Base-by-base conservation (phyloP, 2,888 invertebrate genomes). In the Caenorhabditis becei region DNA sequence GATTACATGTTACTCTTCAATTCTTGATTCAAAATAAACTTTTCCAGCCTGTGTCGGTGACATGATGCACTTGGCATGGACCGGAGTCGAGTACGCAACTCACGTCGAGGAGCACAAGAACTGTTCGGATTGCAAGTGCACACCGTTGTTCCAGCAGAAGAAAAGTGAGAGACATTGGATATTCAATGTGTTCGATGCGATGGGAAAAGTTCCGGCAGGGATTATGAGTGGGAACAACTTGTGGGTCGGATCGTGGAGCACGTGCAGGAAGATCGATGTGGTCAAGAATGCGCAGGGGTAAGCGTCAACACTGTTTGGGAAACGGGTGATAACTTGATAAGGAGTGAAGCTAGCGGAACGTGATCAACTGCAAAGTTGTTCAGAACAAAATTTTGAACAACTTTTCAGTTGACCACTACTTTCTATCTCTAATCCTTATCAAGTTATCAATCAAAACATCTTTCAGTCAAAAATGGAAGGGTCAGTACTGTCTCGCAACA, bases 141-240 rank as follows among this genome's bases (percentile, higher is more conserved):
- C 88, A 1, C 83, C 86, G 8, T 71, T 83, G 8, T 88, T 84
- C 51, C 83, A 87, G 53, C 86, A 84, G 63, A 86, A 89, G 54
- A 88, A 88, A 63, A 85, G 84, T 35, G 85, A 88, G 41, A 67
- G 89, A 44, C 87, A 88, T 53, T 90, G 90, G 90, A 90, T 90
- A 37, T 90, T 90, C 74, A 87, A 89, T 72, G 91, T 91, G 3
- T 82, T 91, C 69, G 91, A 91, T 78, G 85, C 91, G 10, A 86
- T 89, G 79, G 91, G 91, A 23, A 91, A 90, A 78, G 83, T 90
- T 2, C 91, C 91, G 0, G 85, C 91, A 5, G 91, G 91, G 3
- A 84, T 91, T n/a, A 80, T 90, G 44, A 88, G 91, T 37, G 91
- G 91, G 1, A 92, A 92, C 67, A 88, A 91, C 59, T 80, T 91